phyloP scores from a whole-genome alignment of 1,140 invertebrate species.

The Oncopodura yosiiana region DNA sequence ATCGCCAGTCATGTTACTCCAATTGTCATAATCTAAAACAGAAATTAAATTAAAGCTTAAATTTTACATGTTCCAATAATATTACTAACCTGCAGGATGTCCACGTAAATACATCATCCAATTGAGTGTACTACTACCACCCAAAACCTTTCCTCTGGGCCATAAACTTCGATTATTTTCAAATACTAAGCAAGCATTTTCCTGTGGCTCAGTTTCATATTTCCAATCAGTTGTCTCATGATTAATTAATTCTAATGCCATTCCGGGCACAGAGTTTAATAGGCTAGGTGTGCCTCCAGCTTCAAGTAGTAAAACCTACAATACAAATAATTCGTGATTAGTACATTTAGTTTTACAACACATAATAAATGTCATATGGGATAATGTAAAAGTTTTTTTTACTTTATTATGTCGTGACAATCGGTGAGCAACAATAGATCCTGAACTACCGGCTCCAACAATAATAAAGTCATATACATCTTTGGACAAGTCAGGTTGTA shows the following conservation, averaged over 20 bases:
- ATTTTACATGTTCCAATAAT: no score
- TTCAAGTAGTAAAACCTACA: conserved; percentile 57
- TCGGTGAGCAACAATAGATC: not conserved
- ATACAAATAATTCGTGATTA: no score
- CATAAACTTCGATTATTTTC: conserved; percentile 27
- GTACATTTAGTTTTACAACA: no score
- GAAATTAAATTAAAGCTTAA: no score
- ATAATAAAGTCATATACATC: conserved; percentile 73
- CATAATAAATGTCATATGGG: no score
- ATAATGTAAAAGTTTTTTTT: no score
- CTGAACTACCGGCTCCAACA: not conserved
- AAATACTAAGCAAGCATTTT: conserved; percentile 18
- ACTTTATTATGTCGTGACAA: not conserved
- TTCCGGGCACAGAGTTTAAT: not conserved
- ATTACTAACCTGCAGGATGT: conserved; percentile 45
- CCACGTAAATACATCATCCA: conserved; percentile 52
- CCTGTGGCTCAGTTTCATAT: conserved; percentile 20
- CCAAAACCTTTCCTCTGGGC: conserved; percentile 42
- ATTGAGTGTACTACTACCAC: conserved; percentile 49
- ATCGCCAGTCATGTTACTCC: conserved; percentile 7
- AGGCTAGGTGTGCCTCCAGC: conserved; percentile 42
- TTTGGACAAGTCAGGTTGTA: no score
- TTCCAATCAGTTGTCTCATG: not conserved
- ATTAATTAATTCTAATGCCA: not conserved
- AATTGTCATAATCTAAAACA: conserved; percentile 19